Evolutionary conservation across 92 coral and sea anemone genomes (phyloP).

Genomic region (Parazoanthus atlanticus): DNA sequence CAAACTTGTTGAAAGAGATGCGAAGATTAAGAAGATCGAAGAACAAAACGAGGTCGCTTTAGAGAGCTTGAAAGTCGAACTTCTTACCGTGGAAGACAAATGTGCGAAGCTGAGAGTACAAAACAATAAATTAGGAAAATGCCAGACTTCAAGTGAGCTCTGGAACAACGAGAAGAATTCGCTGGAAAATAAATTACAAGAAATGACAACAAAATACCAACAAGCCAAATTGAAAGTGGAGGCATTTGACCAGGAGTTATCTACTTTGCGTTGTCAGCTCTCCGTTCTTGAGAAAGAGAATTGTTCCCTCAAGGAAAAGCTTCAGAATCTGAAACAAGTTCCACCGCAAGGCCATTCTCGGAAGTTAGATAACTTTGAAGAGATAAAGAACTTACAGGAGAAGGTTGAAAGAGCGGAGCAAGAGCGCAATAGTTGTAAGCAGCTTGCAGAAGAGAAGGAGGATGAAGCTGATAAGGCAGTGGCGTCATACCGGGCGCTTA

Average conservation of each 20-base stretch:
- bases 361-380: conserved; percentile 1
- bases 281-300: conserved; percentile 44
- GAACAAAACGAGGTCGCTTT: conserved; percentile 57
- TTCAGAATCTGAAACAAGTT: conserved; percentile 37
- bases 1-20: conserved; percentile 22
- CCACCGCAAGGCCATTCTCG: background rate
- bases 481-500: conserved; percentile 37
- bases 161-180: conserved; percentile 49
- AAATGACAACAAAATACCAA: conserved; percentile 50
- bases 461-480: conserved; percentile 23
- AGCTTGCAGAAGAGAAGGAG: conserved; percentile 55
- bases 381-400: conserved; percentile 24
- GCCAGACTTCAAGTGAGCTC: background rate
- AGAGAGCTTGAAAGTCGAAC: conserved; percentile 68
- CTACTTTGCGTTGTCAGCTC: conserved; percentile 25
- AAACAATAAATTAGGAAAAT: conserved; percentile 45
- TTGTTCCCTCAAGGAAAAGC: conserved; percentile 23
- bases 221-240: conserved; percentile 46
- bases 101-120: conserved; percentile 56
- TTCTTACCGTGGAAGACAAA: conserved; percentile 65
- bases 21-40: conserved; percentile 44
- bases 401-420: conserved; percentile 40
- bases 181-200: conserved; percentile 49
- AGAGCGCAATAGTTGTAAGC: conserved; percentile 43
- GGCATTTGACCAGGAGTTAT: conserved; percentile 51